Evolutionary conservation across 2,113 vertebrate genomes (phyloP).

Genomic region (Cervus canadensis): DNA sequence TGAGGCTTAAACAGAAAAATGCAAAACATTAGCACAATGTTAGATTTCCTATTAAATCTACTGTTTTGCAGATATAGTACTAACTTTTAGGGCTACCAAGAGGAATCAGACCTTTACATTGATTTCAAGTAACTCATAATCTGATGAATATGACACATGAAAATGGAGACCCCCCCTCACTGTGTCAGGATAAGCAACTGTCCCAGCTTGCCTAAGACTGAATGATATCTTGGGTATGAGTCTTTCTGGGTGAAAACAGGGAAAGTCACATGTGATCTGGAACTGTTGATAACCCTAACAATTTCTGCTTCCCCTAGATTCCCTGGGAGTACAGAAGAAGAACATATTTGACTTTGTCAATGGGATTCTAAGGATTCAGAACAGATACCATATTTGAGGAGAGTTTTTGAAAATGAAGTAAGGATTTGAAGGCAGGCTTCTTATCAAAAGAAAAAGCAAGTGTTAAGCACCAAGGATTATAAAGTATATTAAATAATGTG

Average conservation of each 20-base stretch:
- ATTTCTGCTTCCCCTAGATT: background rate
- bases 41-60: background rate
- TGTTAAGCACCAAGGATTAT: background rate
- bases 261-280: background rate
- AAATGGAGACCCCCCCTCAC: background rate
- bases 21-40: background rate
- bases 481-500: background rate
- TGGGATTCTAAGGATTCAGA: background rate
- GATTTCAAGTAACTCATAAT: background rate
- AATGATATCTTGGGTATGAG: accelerated
- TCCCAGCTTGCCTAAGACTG: background rate
- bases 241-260: background rate
- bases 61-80: background rate
- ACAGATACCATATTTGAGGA: background rate
- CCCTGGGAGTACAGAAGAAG: background rate
- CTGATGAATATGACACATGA: background rate
- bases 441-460: background rate
- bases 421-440: background rate
- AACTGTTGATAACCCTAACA: accelerated
- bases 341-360: background rate
- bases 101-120: background rate
- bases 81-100: background rate
- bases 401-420: background rate
- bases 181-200: accelerated
- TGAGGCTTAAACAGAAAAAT: background rate